phyloP scores from a whole-genome alignment of 2,113 vertebrate genomes.

The Myiozetetes cayanensis region DNA sequence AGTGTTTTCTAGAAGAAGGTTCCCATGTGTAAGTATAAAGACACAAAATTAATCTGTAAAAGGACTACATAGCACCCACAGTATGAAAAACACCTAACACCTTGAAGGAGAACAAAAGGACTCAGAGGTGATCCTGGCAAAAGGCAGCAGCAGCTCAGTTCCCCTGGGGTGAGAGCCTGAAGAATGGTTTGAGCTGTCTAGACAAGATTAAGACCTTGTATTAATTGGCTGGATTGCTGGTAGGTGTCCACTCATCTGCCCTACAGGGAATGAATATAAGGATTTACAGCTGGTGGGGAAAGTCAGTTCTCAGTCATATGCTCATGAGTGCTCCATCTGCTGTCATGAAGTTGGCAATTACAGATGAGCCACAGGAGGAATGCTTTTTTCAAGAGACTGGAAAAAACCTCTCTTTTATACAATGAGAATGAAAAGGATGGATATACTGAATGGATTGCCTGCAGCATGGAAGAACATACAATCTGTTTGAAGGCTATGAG shows the following conservation, averaged over 20 bases:
- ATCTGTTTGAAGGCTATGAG: not conserved
- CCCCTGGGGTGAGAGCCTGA: not conserved
- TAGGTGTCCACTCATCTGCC: not conserved
- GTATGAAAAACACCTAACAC: not conserved
- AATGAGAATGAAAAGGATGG: not conserved
- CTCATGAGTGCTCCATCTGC: not conserved
- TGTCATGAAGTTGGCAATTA: not conserved
- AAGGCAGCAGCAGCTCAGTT: not conserved
- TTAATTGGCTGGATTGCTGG: not conserved
- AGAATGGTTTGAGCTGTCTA: not conserved
- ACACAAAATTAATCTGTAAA: not conserved
- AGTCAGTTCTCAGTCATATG: not conserved
- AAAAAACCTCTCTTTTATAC: not conserved
- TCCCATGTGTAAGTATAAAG: not conserved
- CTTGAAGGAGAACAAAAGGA: not conserved
- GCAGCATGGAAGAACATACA: not conserved
- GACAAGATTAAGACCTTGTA: not conserved
- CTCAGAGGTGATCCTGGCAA: not conserved
- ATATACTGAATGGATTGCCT: not conserved
- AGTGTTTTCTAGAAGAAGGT: not conserved
- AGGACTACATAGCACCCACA: not conserved
- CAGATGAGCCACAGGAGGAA: not conserved
- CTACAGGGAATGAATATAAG: not conserved
- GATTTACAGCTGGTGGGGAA: not conserved
- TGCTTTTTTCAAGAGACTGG: not conserved